Evolutionary conservation across 2,113 vertebrate genomes (phyloP), one percentile per base, ranked within the genome.

Genomic region (Sebastes schlegelii): DNA sequence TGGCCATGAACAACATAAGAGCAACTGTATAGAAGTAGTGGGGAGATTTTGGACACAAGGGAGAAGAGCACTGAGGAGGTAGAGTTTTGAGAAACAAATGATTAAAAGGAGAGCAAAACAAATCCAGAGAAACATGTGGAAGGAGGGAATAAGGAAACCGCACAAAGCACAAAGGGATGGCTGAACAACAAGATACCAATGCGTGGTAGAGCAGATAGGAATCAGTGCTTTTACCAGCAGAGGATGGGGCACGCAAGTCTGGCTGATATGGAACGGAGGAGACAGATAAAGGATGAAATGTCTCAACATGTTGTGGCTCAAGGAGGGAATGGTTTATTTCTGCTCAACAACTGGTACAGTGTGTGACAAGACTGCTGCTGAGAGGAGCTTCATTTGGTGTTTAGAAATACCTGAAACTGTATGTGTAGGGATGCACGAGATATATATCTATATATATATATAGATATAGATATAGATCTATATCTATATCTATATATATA

Each of bases 261-360:
- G 58, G 52, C 73, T 73, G 70, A 84, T 62, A 62, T 58, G 48
- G 75, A 84, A 52, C 17, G 62, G 43, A 68, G 42, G 70, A 80
- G 63, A 76, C 67, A 49, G 91, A 92, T 91, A 89, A n/a, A 90
- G 77, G 51, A 73, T 13, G 34, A 79, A 83, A 76, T 13, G 86
- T 80, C 87, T 84, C 76, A 67, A 87, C 89, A 90, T 76, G 90
- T 62, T 71, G 52, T 5, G 72, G 76, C 23, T 68, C 48, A 72
- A 17, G 77, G 69, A 42, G 11, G 42, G 34, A 65, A 81, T 0
- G 34, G 11, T 60, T 87, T 11, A 17, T 60, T 86, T 87, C 43
- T 60, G 17, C 46, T 46, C 7, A 78, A 43, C 26, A 8, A 12
- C 49, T 60, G 34, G 45, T 71, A 17, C 17, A 2, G 8, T 54